These are phyloP conservation scores for Moxostoma hubbsi DNA, from an alignment of 2,797 vertebrate species.

Conservation along the genomic window DNA sequence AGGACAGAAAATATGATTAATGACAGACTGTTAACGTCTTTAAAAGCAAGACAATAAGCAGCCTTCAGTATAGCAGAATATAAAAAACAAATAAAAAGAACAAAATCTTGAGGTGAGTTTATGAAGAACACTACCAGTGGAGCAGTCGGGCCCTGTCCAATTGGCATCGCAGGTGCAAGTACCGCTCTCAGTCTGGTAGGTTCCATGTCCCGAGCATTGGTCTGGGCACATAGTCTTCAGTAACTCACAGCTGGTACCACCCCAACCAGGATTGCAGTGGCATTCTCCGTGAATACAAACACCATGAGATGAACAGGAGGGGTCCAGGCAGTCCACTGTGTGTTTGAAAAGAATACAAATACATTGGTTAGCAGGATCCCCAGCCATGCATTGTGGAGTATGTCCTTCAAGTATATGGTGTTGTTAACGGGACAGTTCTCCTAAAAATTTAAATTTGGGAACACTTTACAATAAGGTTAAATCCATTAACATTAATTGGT, in stretches of 20 bases:
- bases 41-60: constrained; percentile 27
- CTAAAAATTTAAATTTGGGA: neutral
- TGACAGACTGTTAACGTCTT: constrained; percentile 18
- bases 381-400: neutral
- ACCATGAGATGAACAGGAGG: constrained; percentile 89
- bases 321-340: constrained; percentile 93
- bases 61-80: neutral
- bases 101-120: neutral
- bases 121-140: constrained; percentile 80
- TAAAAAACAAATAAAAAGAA: neutral
- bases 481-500: no score
- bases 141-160: constrained; percentile 96
- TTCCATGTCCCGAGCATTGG: constrained; percentile 95
- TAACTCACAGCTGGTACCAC: constrained; percentile 91
- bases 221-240: constrained; percentile 95
- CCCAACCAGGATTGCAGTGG: constrained; percentile 94
- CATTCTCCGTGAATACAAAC: constrained; percentile 95
- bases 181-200: constrained; percentile 86
- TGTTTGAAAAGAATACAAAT: neutral
- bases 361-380: neutral
- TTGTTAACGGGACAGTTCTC: neutral
- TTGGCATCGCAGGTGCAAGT: constrained; percentile 91
- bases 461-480: no score
- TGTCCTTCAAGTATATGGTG: neutral
- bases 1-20: neutral